Percentiles rank a stretch among this genome's conserved stretches.
Conservation (phyloP, 2,888 invertebrate species). For the Elysia crispata region DNA sequence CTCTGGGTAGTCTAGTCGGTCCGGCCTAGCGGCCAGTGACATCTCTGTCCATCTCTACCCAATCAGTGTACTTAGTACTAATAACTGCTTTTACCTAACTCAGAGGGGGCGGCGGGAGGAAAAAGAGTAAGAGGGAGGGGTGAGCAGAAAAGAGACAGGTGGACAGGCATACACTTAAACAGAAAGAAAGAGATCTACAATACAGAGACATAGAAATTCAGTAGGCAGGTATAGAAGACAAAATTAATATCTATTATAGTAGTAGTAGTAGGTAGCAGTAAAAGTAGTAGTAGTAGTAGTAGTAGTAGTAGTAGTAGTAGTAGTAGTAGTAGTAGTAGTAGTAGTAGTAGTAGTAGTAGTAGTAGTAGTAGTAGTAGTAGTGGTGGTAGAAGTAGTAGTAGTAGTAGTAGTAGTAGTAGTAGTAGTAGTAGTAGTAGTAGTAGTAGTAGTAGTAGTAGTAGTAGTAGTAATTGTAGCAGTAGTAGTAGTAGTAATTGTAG, state of each 20-base stretch:
- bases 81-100: too few species aligned
- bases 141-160: background rate
- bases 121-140: background rate
- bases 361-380: background rate
- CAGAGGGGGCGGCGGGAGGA: background rate
- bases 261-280: too few species aligned
- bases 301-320: constrained; percentile 5
- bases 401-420: constrained; percentile 24
- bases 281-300: constrained; percentile 21
- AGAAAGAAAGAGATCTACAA: background rate
- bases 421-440: constrained; percentile 41
- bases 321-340: constrained; percentile 7
- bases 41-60: too few species aligned
- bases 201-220: background rate
- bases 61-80: too few species aligned
- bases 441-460: constrained; percentile 35
- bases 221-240: background rate
- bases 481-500: too few species aligned
- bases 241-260: constrained; percentile 17
- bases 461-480: too few species aligned
- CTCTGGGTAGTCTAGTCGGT: too few species aligned
- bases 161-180: background rate
- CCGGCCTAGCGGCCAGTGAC: too few species aligned
- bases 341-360: constrained; percentile 13
- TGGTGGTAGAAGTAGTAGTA: too few species aligned